Conservation (phyloP, 2,888 invertebrate genomes). For the Miltochrista miniata region DNA sequence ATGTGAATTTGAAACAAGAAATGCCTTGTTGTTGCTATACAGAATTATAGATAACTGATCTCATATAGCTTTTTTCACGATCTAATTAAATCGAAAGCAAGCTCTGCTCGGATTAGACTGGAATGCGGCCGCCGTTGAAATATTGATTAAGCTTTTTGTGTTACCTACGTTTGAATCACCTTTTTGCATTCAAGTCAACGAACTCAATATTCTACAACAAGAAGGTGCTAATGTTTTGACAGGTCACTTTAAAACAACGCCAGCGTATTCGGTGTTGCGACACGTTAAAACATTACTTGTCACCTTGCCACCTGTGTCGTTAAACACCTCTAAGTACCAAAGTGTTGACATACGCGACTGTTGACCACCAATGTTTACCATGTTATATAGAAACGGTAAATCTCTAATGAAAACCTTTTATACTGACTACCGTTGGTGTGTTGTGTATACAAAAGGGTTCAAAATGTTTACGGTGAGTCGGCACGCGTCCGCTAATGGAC, state of each 20-base stretch:
- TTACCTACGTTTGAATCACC: constrained; percentile 43
- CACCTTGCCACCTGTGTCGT: constrained; percentile 58
- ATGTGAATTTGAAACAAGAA: constrained; percentile 22
- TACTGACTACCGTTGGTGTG: constrained; percentile 41
- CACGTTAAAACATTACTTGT: constrained; percentile 45
- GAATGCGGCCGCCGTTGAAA: constrained; percentile 69
- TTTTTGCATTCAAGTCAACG: constrained; percentile 42
- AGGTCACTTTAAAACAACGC: constrained; percentile 42
- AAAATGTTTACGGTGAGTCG: constrained; percentile 60
- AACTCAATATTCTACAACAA: constrained; percentile 34
- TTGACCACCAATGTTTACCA: constrained; percentile 51
- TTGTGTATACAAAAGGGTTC: constrained; percentile 47
- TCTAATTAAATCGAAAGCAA: constrained; percentile 69
- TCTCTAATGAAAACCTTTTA: constrained; percentile 42
- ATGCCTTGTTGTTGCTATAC: constrained; percentile 14
- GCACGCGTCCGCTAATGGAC: constrained; percentile 58
- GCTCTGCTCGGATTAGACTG: constrained; percentile 53
- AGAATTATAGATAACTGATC: constrained; percentile 19
- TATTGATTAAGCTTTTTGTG: constrained; percentile 65
- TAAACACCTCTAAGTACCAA: constrained; percentile 45
- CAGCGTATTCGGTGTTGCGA: constrained; percentile 34
- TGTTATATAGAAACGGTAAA: constrained; percentile 62
- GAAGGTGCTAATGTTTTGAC: constrained; percentile 34
- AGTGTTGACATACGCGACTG: constrained; percentile 54
- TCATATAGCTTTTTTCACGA: constrained; percentile 55